Evolutionary conservation across 2,888 invertebrate species (phyloP).

Genomic region (Amblyjoppa fuscipennis): DNA sequence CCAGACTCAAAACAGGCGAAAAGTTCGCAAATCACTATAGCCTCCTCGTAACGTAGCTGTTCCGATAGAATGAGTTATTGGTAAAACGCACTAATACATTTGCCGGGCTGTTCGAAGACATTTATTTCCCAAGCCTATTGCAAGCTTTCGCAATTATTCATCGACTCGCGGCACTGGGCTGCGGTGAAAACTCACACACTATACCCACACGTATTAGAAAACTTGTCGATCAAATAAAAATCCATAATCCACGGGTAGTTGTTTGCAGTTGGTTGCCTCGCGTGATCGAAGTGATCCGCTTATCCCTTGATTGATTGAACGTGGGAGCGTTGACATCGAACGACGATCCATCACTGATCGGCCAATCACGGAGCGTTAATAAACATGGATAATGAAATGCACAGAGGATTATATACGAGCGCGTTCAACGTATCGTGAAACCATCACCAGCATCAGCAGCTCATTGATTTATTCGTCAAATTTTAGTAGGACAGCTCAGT

Average conservation of each 20-base stretch:
- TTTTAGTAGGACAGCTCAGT: constrained; percentile 16
- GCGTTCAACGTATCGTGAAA: constrained; percentile 36
- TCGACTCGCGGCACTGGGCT: constrained; percentile 3
- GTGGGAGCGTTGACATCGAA: constrained; percentile 72
- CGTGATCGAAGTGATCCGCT: constrained; percentile 79
- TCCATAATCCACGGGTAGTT: constrained; percentile 77
- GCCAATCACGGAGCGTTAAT: constrained; percentile 75
- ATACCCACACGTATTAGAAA: constrained; percentile 68
- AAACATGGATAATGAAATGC: constrained; percentile 78
- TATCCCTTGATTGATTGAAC: constrained; percentile 81
- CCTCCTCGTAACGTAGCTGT: constrained; percentile 1
- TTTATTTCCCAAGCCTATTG: constrained; percentile 4
- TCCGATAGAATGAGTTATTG: background rate
- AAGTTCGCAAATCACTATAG: background rate
- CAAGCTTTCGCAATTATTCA: constrained; percentile 64
- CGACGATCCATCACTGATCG: constrained; percentile 78
- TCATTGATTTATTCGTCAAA: constrained; percentile 54
- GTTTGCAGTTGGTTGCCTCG: constrained; percentile 73
- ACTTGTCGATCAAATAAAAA: constrained; percentile 77
- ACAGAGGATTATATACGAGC: constrained; percentile 65
- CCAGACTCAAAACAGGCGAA: background rate
- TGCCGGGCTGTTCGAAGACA: background rate
- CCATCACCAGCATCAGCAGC: constrained; percentile 19
- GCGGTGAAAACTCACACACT: constrained; percentile 1
- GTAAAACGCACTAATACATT: constrained; percentile 16